Base-by-base conservation (phyloP, 2,113 vertebrate species). In the Neoarius graeffei region DNA sequence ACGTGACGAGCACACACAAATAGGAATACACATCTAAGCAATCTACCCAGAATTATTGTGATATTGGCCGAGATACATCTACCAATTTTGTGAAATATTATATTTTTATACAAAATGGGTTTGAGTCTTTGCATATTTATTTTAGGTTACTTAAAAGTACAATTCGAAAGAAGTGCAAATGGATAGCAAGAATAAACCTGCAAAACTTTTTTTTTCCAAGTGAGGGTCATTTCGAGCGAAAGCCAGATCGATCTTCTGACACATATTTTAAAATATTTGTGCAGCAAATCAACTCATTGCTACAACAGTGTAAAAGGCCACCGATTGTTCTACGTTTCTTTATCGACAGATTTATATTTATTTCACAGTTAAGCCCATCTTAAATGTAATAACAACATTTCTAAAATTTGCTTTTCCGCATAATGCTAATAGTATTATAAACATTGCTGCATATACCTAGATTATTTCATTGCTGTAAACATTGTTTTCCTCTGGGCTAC, bases 161-260 rank as follows among this genome's bases (percentile, higher is more conserved):
- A 74, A 89, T 80, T 73, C 85, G 30, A 84, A 88, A 87, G 85
- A 91, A 93, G 91, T 93, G 92, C 91, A 92, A 92, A 89, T 35
- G 5, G 30, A 85, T 73, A 83, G 74, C 52, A n/a, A 57, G n/a
- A 77, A 86, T 88, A 88, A 48, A 83, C 79, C 84, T 86, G 80
- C 69, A 25, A 30, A 81, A 66, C 67, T 74, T n/a, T 59, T 48
- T 73, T 57, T 73, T 57, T 52, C 88, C 84, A 76, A 86, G 87
- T 66, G 64, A 86, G 56, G n/a, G 50, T 56, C 27, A 56, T 30
- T 79, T 88, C 50, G 19, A 87, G 77, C 48, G 67, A 48, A 8
- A 23, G 83, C 19, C 30, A 11, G 48, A 67, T 69, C 62, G 17
- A 35, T 85, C 59, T n/a, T 84, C 48, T 73, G 59, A 86, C 52